Evolutionary conservation across 2,888 invertebrate genomes (phyloP).

Genomic region (Amphipoea lucens): DNA sequence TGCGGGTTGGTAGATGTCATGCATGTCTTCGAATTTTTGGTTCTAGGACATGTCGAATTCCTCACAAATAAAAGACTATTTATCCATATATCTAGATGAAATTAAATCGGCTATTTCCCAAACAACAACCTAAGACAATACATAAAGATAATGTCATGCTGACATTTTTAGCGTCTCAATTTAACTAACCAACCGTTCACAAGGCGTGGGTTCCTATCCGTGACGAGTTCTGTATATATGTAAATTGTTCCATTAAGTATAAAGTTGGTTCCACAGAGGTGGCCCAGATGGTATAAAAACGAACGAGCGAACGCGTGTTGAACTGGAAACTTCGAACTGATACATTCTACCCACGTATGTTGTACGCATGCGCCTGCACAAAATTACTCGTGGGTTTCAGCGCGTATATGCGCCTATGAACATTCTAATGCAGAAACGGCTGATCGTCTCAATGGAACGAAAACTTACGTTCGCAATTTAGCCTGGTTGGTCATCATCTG

Average conservation of each 20-base stretch:
- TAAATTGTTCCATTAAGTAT: constrained; percentile 37
- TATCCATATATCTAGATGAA: no score
- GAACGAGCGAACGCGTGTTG: background rate
- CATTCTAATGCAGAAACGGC: no score
- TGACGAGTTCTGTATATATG: constrained; percentile 15
- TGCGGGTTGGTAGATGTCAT: background rate
- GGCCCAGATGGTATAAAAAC: constrained; percentile 18
- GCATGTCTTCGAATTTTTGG: background rate
- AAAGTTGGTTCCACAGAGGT: constrained; percentile 30
- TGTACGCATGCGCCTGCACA: background rate
- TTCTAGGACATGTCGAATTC: no score
- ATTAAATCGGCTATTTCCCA: no score
- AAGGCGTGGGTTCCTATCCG: background rate
- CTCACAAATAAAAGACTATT: no score
- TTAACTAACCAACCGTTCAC: no score
- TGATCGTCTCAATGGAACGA: background rate
- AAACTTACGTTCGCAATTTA: background rate
- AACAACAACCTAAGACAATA: no score
- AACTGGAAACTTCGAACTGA: constrained; percentile 2
- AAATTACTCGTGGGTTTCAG: background rate
- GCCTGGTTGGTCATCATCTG: no score
- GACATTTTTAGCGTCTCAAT: no score
- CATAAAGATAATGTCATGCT: no score
- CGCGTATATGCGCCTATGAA: background rate
- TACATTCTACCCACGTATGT: constrained; percentile 3